These are phyloP conservation scores for Acanthopagrus latus DNA, from an alignment of 2,797 vertebrate genomes.

Conservation along the genomic window DNA sequence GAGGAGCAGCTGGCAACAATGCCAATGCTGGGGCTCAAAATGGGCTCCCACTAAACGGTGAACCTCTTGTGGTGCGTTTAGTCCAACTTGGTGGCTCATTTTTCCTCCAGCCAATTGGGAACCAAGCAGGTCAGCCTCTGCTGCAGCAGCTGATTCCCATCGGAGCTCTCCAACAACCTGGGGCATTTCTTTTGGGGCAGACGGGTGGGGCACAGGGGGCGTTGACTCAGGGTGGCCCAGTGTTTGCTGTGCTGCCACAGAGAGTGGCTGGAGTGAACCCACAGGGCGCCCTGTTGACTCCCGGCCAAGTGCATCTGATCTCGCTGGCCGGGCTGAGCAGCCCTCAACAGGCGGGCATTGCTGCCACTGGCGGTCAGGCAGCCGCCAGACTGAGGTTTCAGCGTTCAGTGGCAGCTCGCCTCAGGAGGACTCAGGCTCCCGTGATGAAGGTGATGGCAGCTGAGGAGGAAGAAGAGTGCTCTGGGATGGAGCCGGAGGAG, in stretches of 20 bases:
- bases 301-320: conserved; percentile 72
- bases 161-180: conserved; percentile 61
- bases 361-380: conserved; percentile 20
- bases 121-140: conserved; percentile 55
- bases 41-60: conserved; percentile 61
- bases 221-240: conserved; percentile 41
- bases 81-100: conserved; percentile 73
- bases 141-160: conserved; percentile 67
- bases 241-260: conserved; percentile 74
- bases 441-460: conserved; percentile 39
- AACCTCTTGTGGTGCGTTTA: conserved; percentile 63
- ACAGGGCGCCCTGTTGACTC: conserved; percentile 55
- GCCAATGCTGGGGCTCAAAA: conserved; percentile 65
- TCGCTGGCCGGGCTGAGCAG: conserved; percentile 46
- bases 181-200: conserved; percentile 57
- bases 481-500: conserved; percentile 68
- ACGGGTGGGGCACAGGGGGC: conserved; percentile 59
- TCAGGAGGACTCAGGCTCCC: conserved; percentile 37
- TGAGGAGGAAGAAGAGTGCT: conserved; percentile 74
- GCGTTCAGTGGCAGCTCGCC: conserved; percentile 65
- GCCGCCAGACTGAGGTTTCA: conserved; percentile 55
- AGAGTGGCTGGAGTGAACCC: conserved; percentile 52
- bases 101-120: conserved; percentile 72
- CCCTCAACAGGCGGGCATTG: conserved; percentile 44
- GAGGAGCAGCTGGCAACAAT: conserved; percentile 65